Base-by-base conservation (phyloP, 2,888 invertebrate genomes). In the Crepidodera aurea region DNA sequence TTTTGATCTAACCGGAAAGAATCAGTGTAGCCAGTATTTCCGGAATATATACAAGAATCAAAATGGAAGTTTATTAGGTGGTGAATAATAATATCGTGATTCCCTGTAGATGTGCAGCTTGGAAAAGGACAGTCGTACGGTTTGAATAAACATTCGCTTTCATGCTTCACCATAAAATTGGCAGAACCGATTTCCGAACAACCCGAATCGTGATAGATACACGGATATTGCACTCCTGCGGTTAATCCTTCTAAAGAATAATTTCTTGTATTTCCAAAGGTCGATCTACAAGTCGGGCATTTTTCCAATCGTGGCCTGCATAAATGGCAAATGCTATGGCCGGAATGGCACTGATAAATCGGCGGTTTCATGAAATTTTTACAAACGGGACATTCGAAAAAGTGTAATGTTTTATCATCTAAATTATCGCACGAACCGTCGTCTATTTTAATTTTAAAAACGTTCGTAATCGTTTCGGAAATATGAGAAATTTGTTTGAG, bases 351-450 rank as follows among this genome's bases (percentile, higher is more conserved):
- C 56, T 78, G 79, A 42, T 68, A 76, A 54, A 79, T 79, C 0
- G 78, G 79, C 0, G 78, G 77, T 54, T 73, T 74, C 79, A 79
- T 79, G 42, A 74, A 72, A 19, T 65, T 69, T 54, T 77, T 78
- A 58, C 79, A 79, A 1, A 78, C 74, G 4, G 79, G 78, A 60
- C 79, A 79, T 66, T 78, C 78, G 54, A 79, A 76, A 51, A 71
- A 73, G n/a, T 70, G 71, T 27, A 78, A 54, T 60, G 78, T 67
- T 46, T 72, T 72, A 39, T 78, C 77, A 54, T 75, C 73, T 6
- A 74, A 60, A 13, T 71, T 69, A 13, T 71, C 69, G 12, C 60
- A 22, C 12, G 63, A 62, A 51, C 62, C 51, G 40, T 66, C 67
- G 22, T 64, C 65, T 3, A 67, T 51, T 62, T 71, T 73, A 4